These are phyloP conservation scores for Pseudorasbora parva DNA, from an alignment of 2,113 vertebrate genomes.

Conservation along the genomic window DNA sequence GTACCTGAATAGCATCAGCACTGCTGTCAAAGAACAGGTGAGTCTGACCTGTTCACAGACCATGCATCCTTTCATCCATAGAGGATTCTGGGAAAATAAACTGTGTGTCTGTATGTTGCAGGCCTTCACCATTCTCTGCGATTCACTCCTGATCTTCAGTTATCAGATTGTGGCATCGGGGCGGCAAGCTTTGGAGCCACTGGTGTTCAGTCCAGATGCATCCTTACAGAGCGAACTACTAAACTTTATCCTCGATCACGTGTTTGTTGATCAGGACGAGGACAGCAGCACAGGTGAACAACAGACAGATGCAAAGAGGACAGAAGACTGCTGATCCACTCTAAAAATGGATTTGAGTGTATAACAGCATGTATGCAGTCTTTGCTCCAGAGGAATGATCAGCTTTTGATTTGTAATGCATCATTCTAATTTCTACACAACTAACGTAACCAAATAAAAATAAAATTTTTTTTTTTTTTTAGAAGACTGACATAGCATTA, in stretches of 20 bases:
- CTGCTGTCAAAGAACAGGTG: slow-evolving; percentile 98
- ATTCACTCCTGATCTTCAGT: slow-evolving; percentile 98
- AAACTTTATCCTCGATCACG: slow-evolving; percentile 96
- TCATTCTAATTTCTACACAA: background rate
- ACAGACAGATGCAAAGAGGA: background rate
- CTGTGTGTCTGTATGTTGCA: slow-evolving; percentile 61
- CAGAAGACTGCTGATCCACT: background rate
- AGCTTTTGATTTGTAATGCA: background rate
- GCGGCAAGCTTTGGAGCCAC: slow-evolving; percentile 91
- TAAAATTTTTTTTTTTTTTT: background rate
- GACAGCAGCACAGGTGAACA: slow-evolving; percentile 91
- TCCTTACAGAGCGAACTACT: slow-evolving; percentile 93
- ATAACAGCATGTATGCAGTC: background rate
- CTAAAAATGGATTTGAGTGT: background rate
- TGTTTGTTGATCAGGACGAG: slow-evolving; percentile 98
- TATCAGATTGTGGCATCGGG: slow-evolving; percentile 98
- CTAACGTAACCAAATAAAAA: background rate
- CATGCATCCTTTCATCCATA: background rate
- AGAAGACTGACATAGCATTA: background rate
- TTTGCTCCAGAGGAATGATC: background rate
- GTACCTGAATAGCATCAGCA: slow-evolving; percentile 98
- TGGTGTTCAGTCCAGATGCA: slow-evolving; percentile 95
- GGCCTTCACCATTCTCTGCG: slow-evolving; percentile 98
- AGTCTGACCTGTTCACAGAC: background rate
- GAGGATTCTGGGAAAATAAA: background rate